Percentiles rank a stretch among this genome's conserved stretches.
Conservation (phyloP, 1,140 invertebrate species). For the Nebria ingens region DNA sequence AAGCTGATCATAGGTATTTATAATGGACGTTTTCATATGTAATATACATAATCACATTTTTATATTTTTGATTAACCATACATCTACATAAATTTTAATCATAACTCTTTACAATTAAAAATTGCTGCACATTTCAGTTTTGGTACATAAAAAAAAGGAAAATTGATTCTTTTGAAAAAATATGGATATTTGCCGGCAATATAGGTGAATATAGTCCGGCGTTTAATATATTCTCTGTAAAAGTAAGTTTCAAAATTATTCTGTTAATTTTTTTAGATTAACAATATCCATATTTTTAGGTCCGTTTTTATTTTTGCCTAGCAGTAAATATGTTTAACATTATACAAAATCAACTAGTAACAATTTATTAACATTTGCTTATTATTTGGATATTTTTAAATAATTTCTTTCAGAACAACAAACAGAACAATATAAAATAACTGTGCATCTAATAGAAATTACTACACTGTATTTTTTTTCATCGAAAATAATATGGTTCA, state of each 20-base stretch:
- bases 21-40: background rate
- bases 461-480: too few species aligned
- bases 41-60: conserved; percentile 9
- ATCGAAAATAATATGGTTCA: too few species aligned
- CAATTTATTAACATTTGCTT: conserved; percentile 6
- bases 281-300: conserved; percentile 9
- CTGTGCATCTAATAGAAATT: background rate
- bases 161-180: conserved; percentile 2
- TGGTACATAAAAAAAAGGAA: background rate
- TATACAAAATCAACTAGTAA: conserved; percentile 9
- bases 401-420: background rate
- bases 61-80: conserved; percentile 10
- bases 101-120: conserved; percentile 9
- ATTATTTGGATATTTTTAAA: conserved; percentile 1
- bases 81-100: conserved; percentile 9
- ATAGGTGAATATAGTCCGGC: background rate
- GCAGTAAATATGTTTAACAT: conserved; percentile 5
- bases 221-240: conserved; percentile 1
- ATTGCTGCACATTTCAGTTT: background rate
- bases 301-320: conserved; percentile 5
- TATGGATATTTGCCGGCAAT: conserved; percentile 5
- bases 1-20: too few species aligned
- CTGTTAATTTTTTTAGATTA: background rate
- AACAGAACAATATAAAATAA: background rate
- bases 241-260: background rate